Percentiles rank a stretch among this genome's conserved stretches.
These are phyloP conservation scores for Triplophysa tibetana DNA, from an alignment of 2,113 vertebrate species.

Conservation along the genomic window DNA sequence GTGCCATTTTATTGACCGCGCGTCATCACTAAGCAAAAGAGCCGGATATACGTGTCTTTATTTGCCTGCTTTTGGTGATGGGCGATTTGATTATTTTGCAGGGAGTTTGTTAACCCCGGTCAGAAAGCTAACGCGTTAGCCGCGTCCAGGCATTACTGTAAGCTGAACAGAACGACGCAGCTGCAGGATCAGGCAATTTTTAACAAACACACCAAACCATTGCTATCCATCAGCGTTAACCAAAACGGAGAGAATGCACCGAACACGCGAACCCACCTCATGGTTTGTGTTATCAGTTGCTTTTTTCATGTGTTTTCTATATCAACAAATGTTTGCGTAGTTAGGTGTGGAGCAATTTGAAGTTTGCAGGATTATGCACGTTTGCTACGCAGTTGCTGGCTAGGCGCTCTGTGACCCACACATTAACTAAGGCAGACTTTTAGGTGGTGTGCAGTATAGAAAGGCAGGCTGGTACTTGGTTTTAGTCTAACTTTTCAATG, in stretches of 20 bases:
- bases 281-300: conserved; percentile 41
- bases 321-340: conserved; percentile 7
- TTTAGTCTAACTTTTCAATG: neutral
- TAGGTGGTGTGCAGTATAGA: neutral
- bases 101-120: conserved; percentile 57
- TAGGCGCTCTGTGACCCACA: neutral
- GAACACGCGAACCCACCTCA: conserved; percentile 36
- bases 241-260: conserved; percentile 40
- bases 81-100: conserved; percentile 59
- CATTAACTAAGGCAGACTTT: neutral
- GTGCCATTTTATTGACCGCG: conserved; percentile 11
- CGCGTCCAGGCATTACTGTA: conserved; percentile 37
- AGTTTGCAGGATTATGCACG: conserved; percentile 14
- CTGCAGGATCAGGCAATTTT: conserved; percentile 40
- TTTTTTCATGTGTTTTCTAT: neutral
- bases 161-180: conserved; percentile 38
- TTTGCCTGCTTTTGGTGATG: conserved; percentile 51
- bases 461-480: neutral
- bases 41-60: neutral
- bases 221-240: conserved; percentile 6
- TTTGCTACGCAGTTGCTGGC: conserved; percentile 1
- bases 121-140: conserved; percentile 46
- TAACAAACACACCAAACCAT: neutral
- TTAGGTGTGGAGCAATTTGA: conserved; percentile 27
- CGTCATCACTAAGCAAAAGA: neutral